These are phyloP conservation scores for Molanna angustata DNA, from an alignment of 2,888 invertebrate genomes.

Conservation along the genomic window DNA sequence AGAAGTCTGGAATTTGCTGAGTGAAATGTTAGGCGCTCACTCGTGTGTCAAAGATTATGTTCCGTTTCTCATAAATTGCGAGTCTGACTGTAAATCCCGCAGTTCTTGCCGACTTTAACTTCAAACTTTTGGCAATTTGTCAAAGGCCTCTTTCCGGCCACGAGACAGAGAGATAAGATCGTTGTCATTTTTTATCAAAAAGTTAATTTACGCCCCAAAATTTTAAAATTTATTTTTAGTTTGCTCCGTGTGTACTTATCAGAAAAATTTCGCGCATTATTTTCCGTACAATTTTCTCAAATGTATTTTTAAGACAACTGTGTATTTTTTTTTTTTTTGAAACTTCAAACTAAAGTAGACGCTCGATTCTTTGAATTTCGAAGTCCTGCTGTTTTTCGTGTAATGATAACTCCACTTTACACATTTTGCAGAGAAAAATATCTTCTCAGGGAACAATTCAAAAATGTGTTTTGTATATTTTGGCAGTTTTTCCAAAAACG, in stretches of 20 bases:
- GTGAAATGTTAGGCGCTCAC: slow-evolving; percentile 22
- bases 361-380: no score
- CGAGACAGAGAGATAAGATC: slow-evolving; percentile 19
- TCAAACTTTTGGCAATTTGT: slow-evolving; percentile 31
- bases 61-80: slow-evolving; percentile 30
- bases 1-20: slow-evolving; percentile 19
- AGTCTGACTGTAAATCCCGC: slow-evolving; percentile 26
- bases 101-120: slow-evolving; percentile 24
- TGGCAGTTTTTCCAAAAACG: no score
- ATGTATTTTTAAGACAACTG: no score
- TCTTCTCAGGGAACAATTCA: no score
- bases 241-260: neutral
- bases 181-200: slow-evolving; percentile 16
- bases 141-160: slow-evolving; percentile 23
- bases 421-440: no score
- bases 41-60: slow-evolving; percentile 31
- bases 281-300: no score
- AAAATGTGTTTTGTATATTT: no score
- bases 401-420: no score
- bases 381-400: no score
- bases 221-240: no score
- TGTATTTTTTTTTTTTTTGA: no score
- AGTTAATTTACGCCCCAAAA: slow-evolving; percentile 14
- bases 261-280: neutral
- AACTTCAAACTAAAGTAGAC: no score